Conservation (phyloP, 2,888 invertebrate genomes). For the Mactromeris polynyma region DNA sequence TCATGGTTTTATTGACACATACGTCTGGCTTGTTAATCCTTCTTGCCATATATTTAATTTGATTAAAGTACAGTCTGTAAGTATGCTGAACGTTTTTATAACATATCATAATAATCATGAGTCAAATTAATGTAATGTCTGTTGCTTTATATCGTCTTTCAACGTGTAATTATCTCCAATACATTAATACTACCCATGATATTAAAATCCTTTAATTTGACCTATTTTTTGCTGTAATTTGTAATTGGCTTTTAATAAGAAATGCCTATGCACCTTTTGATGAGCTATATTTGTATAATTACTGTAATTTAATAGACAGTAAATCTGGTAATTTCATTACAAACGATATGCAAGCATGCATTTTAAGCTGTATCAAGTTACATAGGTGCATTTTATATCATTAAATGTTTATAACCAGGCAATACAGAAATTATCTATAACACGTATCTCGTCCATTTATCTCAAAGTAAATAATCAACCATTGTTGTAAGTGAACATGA, state of each 20-base stretch:
- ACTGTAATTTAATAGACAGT: neutral
- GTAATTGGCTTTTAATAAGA: neutral
- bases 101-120: conserved; percentile 11
- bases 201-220: neutral
- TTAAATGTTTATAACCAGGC: conserved; percentile 19
- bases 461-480: neutral
- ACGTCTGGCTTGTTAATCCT: neutral
- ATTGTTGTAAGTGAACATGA: conserved; percentile 1
- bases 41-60: neutral
- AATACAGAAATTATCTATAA: neutral
- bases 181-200: neutral
- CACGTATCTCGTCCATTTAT: neutral
- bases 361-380: neutral
- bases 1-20: neutral
- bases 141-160: neutral
- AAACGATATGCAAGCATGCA: neutral
- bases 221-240: neutral
- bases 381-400: neutral
- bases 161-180: neutral
- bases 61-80: neutral
- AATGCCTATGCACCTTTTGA: neutral
- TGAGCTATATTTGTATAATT: neutral
- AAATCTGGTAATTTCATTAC: neutral
- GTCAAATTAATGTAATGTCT: neutral
- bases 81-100: neutral